Base-by-base conservation (phyloP, 1,140 invertebrate genomes). In the Xylocopa sonorina region DNA sequence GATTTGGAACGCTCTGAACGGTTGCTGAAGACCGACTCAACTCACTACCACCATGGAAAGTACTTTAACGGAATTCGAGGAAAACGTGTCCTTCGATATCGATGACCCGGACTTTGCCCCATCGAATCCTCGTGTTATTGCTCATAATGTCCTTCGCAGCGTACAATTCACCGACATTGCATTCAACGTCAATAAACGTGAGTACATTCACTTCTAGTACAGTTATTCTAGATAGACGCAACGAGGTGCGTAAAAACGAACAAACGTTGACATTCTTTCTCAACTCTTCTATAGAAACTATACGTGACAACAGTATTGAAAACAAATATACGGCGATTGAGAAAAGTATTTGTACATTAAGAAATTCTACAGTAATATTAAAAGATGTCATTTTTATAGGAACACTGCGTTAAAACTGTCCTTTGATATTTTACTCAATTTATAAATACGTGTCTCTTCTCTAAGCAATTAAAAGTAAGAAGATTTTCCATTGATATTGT, bases 21-120 rank as follows among this genome's bases (percentile, higher is more conserved):
- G n/a, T n/a, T 51, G 34, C 29, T 51, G 55, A 27, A 29, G 34
- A 27, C 55, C 58, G 60, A 55, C 55, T 79, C 21, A 24, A 50
- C 4, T 41, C 34, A 53, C n/a, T 18, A 18, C 12, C 18, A 55
- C 6, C 24, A 76, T 83, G 77, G 83, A 83, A 51, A 81, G 78
- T 12, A 80, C 34, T 29, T 38, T 89, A 63, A 91, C 88, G 16
- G 89, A 90, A 79, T 90, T 88, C 53, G 89, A 90, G 62, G 88
- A 90, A 63, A 89, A 50, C 57, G 78, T 90, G 24, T 87, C 69
- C 21, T 90, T 90, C 58, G 89, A 90, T 57, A 73, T 81, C 53
- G 89, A 90, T 21, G 89, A 90, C 72, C 89, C 89, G 14, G 89
- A 90, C 48, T 90, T 90, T 74, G 80, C 81, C 18, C 73, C 83